Base-by-base conservation (phyloP, 2,888 invertebrate species). In the Sesia bembeciformis region DNA sequence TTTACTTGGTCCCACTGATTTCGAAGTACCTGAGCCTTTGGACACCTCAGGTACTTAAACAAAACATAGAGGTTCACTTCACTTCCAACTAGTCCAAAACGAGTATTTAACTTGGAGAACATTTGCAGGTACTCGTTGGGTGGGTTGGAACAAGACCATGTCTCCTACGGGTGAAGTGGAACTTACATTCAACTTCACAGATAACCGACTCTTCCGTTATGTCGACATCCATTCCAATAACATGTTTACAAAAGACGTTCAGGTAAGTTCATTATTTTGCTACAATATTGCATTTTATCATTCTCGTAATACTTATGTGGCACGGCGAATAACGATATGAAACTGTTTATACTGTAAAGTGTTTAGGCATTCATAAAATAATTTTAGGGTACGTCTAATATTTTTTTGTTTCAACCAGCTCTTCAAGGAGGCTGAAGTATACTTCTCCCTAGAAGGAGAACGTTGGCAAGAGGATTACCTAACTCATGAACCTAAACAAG, bases 141-240 rank as follows among this genome's bases (percentile, higher is more conserved):
- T 97, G 4, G 97, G 97, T 40, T 97, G 97, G 97, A 93, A 92
- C 71, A 93, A 93, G 67, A 90, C 92, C 4, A 91, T 92, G 61
- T 75, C 86, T 49, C 80, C 90, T 3, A 91, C 92, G 53, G 82
- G 85, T 4, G 93, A 93, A 52, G 88, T 97, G 5, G 93, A 94
- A 66, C 90, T 98, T 50, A 90, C 93, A 3, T 96, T 97, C 78
- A 95, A 96, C 77, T 97, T 97, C 78, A 93, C 93, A 62, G 90
- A 91, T 53, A 90, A 94, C 2, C 90, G 95, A 39, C 93, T 96
- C 68, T 96, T 97, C 76, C 90, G 91, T 41, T 90, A 91, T 55
- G 90, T 95, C 8, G 92, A 93, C 64, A 90, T 97, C 41, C 94
- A 95, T 74, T 92, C 93, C 53, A 96, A 95, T 82, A 96, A 97